Conservation (phyloP, 2,797 vertebrate genomes). For the Hapalemur alaotrensis region DNA sequence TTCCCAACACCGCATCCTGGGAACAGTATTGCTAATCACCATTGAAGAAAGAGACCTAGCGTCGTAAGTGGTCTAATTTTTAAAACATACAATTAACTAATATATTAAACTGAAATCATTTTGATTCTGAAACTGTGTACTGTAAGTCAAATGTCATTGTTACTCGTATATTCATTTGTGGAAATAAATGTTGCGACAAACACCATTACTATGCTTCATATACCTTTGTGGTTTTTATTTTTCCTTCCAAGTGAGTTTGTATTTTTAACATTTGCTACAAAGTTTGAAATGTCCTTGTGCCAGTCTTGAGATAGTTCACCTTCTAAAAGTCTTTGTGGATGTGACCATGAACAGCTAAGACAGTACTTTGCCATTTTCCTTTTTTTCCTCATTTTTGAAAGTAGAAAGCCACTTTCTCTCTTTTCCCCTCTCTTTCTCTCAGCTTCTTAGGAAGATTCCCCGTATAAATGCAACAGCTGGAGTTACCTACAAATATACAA, state of each 20-base stretch:
- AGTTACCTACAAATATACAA: conserved; percentile 89
- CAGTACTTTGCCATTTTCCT: conserved; percentile 79
- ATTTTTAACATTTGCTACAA: conserved; percentile 68
- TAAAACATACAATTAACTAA: neutral
- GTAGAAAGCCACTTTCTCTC: conserved; percentile 85
- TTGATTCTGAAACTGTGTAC: conserved; percentile 28
- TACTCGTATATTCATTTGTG: neutral
- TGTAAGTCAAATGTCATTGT: conserved; percentile 1
- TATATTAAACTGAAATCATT: conserved; percentile 3
- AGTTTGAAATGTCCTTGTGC: conserved; percentile 47
- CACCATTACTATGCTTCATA: conserved; percentile 56
- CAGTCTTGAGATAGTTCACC: conserved; percentile 81
- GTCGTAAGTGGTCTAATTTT: neutral
- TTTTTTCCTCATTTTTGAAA: conserved; percentile 85
- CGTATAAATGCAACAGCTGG: conserved; percentile 85
- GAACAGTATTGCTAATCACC: conserved; percentile 38
- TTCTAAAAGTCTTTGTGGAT: conserved; percentile 83
- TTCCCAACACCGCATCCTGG: neutral
- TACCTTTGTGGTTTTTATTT: conserved; percentile 73
- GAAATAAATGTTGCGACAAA: conserved; percentile 65
- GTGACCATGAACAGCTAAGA: conserved; percentile 80
- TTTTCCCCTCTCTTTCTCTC: conserved; percentile 83
- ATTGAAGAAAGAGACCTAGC: neutral
- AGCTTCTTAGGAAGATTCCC: conserved; percentile 85
- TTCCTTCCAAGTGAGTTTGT: conserved; percentile 58